A percentile compares a stretch with the other conserved stretches of the same genome.
Evolutionary conservation across 2,888 invertebrate genomes (phyloP).

Genomic region (Lordiphosa andalusiaca): DNA sequence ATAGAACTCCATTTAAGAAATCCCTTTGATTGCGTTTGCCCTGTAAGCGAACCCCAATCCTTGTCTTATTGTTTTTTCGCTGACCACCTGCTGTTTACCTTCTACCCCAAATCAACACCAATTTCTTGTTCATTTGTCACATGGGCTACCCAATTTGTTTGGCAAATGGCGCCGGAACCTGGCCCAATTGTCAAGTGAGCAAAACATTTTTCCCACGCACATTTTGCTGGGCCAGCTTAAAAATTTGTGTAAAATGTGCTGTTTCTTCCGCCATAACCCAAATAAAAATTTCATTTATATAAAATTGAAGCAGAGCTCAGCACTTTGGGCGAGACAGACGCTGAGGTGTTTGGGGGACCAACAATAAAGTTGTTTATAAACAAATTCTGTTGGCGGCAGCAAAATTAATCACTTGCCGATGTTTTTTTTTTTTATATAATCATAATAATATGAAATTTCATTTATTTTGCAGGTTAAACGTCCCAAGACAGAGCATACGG

Average conservation of each 20-base stretch:
- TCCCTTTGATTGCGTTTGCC: too few relatives aligned
- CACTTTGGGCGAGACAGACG: constrained; percentile 15
- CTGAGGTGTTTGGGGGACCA: constrained; percentile 47
- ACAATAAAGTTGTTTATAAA: constrained; percentile 58
- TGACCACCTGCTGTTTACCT: constrained; percentile 50
- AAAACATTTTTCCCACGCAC: constrained; percentile 65
- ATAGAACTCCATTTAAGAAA: too few relatives aligned
- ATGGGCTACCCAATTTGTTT: constrained; percentile 4
- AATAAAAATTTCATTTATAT: constrained; percentile 22
- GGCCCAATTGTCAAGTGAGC: constrained; percentile 30
- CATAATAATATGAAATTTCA: neutral
- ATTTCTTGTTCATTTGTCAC: constrained; percentile 45
- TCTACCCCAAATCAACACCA: constrained; percentile 30
- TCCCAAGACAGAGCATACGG: constrained; percentile 84
- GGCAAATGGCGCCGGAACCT: constrained; percentile 41
- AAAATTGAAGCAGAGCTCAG: constrained; percentile 27
- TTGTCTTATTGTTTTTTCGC: neutral
- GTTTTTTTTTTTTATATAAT: constrained; percentile 1
- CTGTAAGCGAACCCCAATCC: too few relatives aligned
- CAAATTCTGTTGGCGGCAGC: constrained; percentile 32
- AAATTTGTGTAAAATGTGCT: constrained; percentile 69
- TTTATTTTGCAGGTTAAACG: constrained; percentile 85
- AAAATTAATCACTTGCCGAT: neutral
- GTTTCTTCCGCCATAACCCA: constrained; percentile 48
- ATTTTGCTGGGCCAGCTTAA: constrained; percentile 16